Base-by-base conservation (phyloP, 2,113 vertebrate genomes). In the Planiliza haematocheilus region DNA sequence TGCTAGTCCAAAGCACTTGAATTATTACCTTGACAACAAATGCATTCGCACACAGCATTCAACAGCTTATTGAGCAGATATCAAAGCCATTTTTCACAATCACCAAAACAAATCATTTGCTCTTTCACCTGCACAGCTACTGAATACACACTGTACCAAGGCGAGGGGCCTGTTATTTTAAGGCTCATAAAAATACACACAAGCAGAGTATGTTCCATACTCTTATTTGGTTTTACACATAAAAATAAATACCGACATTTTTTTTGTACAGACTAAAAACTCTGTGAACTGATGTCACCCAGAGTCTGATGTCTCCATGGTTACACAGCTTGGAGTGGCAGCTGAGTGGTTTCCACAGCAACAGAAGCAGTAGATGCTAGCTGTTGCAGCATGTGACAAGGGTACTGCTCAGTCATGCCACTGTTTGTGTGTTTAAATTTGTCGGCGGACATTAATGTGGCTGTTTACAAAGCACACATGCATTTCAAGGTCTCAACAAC, bases 311-410 rank as follows among this genome's bases (percentile, higher is more conserved):
- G 69, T 91, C 76, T 78, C 90, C 81, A 90, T 91, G 87, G 88
- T 73, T 81, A 91, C 90, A 53, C 48, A 61, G 84, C 82, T 81
- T 88, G 79, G 88, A 92, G 87, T 91, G 89, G 90, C 86, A 92
- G 88, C 83, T 80, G 83, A 87, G 84, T 83, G 80, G 87, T 86
- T 89, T 62, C 62, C 79, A 83, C 82, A 83, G 88, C 66, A 89
- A 90, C 89, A 85, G 42, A 39, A 43, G 70, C 59, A 82, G 45
- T 46, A 14, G 37, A 46, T 70, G 65, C 45, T 52, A 34, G 61
- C 21, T 46, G 64, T 49, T 70, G 45, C 41, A 70, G 48, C 45
- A 52, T 53, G 42, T 7, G 42, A 75, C 66, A 70, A 66, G 69
- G 65, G 10, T 30, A 14, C 14, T n/a, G 36, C 49, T 43, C 50